These are phyloP conservation scores for Epicampocera succincta DNA, from an alignment of 2,888 invertebrate species.

Conservation along the genomic window DNA sequence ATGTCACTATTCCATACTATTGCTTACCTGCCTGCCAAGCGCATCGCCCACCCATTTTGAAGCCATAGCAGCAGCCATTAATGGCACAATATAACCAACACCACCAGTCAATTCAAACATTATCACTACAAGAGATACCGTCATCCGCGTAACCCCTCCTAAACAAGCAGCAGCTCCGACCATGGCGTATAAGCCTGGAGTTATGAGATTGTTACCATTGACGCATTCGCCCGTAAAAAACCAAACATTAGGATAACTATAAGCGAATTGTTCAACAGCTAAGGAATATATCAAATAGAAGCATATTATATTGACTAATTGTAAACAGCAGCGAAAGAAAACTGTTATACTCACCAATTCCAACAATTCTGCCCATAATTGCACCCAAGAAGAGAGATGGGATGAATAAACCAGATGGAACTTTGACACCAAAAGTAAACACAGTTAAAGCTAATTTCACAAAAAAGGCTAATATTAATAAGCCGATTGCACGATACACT, in stretches of 20 bases:
- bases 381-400: slow-evolving; percentile 97
- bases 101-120: slow-evolving; percentile 99
- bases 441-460: slow-evolving; percentile 96
- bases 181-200: slow-evolving; percentile 99
- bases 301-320: too few relatives aligned
- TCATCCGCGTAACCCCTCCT: slow-evolving; percentile 98
- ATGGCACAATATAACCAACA: slow-evolving; percentile 97
- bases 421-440: slow-evolving; percentile 99
- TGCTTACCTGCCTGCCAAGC: slow-evolving; percentile 87
- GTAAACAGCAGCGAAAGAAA: not conserved
- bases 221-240: slow-evolving; percentile 95
- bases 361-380: slow-evolving; percentile 97
- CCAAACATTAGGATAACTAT: slow-evolving; percentile 92
- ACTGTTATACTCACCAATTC: slow-evolving; percentile 85
- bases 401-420: slow-evolving; percentile 98
- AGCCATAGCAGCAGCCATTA: slow-evolving; percentile 99
- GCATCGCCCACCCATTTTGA: slow-evolving; percentile 99
- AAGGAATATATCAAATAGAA: slow-evolving; percentile 21
- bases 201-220: slow-evolving; percentile 95
- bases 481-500: slow-evolving; percentile 93
- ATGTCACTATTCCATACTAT: not conserved
- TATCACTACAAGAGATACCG: slow-evolving; percentile 99
- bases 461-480: slow-evolving; percentile 92
- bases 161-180: slow-evolving; percentile 99
- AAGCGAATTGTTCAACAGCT: slow-evolving; percentile 95